These are phyloP conservation scores for Plebejus anna DNA, from an alignment of 2,888 invertebrate genomes.

Conservation along the genomic window DNA sequence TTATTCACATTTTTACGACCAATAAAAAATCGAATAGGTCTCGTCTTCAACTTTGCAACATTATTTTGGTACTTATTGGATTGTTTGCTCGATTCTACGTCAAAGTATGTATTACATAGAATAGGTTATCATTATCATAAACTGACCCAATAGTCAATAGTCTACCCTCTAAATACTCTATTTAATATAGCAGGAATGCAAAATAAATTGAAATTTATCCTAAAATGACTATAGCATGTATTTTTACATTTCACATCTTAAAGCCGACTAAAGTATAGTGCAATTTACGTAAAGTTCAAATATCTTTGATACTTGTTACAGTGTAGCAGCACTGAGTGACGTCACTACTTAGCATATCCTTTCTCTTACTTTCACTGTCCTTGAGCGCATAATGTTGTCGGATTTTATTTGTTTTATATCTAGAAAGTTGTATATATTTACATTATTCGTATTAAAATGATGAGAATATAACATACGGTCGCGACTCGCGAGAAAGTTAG, in stretches of 20 bases:
- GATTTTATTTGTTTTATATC: constrained; percentile 26
- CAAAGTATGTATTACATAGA: background rate
- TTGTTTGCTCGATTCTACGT: background rate
- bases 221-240: too few relatives aligned
- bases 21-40: background rate
- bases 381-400: constrained; percentile 49
- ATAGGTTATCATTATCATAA: background rate
- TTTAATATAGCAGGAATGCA: too few relatives aligned
- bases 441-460: constrained; percentile 5
- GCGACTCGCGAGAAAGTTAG: background rate
- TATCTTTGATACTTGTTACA: constrained; percentile 32
- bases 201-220: too few relatives aligned
- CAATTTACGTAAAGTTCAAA: background rate
- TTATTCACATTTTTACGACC: background rate
- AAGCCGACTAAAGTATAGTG: background rate
- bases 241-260: too few relatives aligned
- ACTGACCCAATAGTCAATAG: too few relatives aligned
- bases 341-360: constrained; percentile 62
- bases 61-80: background rate
- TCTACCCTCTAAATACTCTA: too few relatives aligned
- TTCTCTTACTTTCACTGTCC: constrained; percentile 75
- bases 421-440: constrained; percentile 25
- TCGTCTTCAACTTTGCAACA: background rate
- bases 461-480: constrained; percentile 8
- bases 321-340: constrained; percentile 36